phyloP scores from a whole-genome alignment of 2,113 vertebrate genomes.

The Lamprotornis superbus region DNA sequence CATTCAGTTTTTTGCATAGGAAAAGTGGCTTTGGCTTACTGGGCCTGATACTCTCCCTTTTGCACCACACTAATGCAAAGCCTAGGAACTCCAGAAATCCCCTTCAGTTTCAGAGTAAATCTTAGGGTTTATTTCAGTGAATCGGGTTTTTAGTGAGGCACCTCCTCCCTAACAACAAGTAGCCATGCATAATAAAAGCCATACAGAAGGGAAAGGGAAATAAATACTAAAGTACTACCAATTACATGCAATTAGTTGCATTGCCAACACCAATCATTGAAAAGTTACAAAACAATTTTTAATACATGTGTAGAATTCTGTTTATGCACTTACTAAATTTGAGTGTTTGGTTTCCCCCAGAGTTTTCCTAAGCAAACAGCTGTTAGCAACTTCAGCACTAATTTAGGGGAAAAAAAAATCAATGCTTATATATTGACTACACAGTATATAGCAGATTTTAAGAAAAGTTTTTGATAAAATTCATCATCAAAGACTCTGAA shows the following conservation, averaged over 20 bases:
- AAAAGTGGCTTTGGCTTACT: background rate
- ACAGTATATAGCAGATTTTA: background rate
- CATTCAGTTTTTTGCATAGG: background rate
- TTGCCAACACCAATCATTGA: background rate
- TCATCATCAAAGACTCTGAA: background rate
- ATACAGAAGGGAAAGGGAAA: constrained; percentile 5
- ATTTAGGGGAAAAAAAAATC: background rate
- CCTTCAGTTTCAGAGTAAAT: constrained; percentile 29
- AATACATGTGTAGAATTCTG: background rate
- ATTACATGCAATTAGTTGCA: constrained; percentile 31
- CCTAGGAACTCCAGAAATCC: background rate
- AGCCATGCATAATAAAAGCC: constrained; percentile 9
- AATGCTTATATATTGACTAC: background rate
- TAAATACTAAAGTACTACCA: constrained; percentile 24
- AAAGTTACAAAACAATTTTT: constrained; percentile 31
- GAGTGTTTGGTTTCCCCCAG: background rate
- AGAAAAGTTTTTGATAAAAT: background rate
- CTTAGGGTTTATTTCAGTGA: constrained; percentile 9
- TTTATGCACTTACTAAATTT: background rate
- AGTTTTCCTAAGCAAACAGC: background rate
- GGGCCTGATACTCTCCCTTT: background rate
- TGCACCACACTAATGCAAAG: background rate
- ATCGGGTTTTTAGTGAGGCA: constrained; percentile 17
- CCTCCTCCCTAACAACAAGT: constrained; percentile 1
- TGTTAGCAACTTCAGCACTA: background rate